phyloP scores from a whole-genome alignment of 2,888 invertebrate genomes.

The Dastarcus helophoroides region DNA sequence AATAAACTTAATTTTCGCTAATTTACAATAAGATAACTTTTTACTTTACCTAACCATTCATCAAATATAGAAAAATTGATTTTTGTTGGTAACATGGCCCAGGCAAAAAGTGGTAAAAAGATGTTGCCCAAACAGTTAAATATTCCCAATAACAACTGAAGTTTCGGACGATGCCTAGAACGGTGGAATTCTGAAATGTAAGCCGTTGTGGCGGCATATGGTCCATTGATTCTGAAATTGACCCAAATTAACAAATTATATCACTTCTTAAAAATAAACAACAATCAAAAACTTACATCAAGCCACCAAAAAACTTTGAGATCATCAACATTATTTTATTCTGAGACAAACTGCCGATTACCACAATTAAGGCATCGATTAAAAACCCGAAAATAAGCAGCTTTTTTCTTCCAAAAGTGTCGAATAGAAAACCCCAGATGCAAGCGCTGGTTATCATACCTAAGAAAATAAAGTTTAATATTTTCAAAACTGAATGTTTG shows the following conservation, averaged over 20 bases:
- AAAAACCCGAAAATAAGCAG: conserved; percentile 56
- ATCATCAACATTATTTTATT: conserved; percentile 51
- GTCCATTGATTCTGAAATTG: conserved; percentile 50
- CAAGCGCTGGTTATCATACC: conserved; percentile 66
- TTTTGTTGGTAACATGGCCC: conserved; percentile 54
- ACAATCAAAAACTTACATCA: conserved; percentile 18
- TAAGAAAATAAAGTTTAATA: conserved; percentile 23
- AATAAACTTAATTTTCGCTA: no score
- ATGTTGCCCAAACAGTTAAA: conserved; percentile 53
- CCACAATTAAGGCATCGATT: conserved; percentile 49
- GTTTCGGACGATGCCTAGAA: conserved; percentile 48
- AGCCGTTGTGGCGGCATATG: conserved; percentile 59
- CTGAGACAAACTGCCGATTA: conserved; percentile 52
- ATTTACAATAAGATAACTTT: no score
- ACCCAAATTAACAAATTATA: background rate
- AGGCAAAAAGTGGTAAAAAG: conserved; percentile 57
- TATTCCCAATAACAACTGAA: conserved; percentile 54
- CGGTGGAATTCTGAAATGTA: conserved; percentile 66
- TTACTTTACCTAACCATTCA: no score
- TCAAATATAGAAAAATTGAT: conserved; percentile 40
- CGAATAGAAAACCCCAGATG: conserved; percentile 66
- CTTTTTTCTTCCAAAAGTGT: conserved; percentile 56
- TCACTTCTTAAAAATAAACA: background rate
- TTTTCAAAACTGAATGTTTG: no score
- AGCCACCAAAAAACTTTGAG: conserved; percentile 46